These are phyloP conservation scores for Cyprinodon brontotheroides DNA, from an alignment of 2,113 vertebrate species.

Conservation along the genomic window DNA sequence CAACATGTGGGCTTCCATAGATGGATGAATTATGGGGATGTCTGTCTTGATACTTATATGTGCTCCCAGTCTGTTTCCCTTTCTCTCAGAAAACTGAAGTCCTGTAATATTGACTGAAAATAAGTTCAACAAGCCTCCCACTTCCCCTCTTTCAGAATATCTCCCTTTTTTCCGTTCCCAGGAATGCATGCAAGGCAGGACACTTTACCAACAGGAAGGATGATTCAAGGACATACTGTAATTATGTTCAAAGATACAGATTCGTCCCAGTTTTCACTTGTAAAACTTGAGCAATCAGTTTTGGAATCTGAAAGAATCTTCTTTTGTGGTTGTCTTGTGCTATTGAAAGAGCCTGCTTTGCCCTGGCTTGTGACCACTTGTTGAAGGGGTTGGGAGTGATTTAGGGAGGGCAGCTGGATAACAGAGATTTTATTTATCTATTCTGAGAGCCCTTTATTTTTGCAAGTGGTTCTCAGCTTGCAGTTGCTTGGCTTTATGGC, in stretches of 20 bases:
- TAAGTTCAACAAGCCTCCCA: slow-evolving; percentile 64
- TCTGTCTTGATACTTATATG: slow-evolving; percentile 37
- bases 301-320: slow-evolving; percentile 70
- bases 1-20: slow-evolving; percentile 41
- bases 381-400: slow-evolving; percentile 77
- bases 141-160: slow-evolving; percentile 65
- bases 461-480: slow-evolving; percentile 71
- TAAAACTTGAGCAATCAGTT: slow-evolving; percentile 73
- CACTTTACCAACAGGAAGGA: slow-evolving; percentile 77
- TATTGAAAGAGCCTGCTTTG: slow-evolving; percentile 71
- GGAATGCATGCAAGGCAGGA: slow-evolving; percentile 73
- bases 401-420: slow-evolving; percentile 82
- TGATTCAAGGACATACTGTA: slow-evolving; percentile 71
- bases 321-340: slow-evolving; percentile 75
- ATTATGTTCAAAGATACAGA: slow-evolving; percentile 77
- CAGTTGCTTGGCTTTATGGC: slow-evolving; percentile 74
- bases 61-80: slow-evolving; percentile 39
- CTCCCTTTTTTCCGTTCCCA: slow-evolving; percentile 37
- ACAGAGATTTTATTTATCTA: slow-evolving; percentile 80
- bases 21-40: slow-evolving; percentile 53
- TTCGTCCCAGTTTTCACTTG: slow-evolving; percentile 75
- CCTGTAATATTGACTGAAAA: slow-evolving; percentile 65
- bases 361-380: slow-evolving; percentile 76
- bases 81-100: slow-evolving; percentile 48
- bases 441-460: slow-evolving; percentile 78